Evolutionary conservation across 2,888 invertebrate species (phyloP).

Genomic region (Thecocarcelia acutangulata): DNA sequence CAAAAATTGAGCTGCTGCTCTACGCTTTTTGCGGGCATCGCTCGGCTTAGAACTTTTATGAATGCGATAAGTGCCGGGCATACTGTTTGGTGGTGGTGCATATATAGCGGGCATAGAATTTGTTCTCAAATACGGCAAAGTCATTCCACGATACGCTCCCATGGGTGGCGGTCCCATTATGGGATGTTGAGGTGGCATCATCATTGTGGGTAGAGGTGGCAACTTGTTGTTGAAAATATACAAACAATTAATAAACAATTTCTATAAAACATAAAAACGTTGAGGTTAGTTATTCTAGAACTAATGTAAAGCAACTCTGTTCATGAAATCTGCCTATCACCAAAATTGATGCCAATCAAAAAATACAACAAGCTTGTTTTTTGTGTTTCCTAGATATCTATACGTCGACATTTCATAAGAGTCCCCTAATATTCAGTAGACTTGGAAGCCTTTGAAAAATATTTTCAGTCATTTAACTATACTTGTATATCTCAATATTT

Average conservation of each 20-base stretch:
- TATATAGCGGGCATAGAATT: conserved; percentile 73
- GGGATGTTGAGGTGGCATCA: conserved; percentile 62
- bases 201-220: conserved; percentile 63
- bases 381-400: too few species aligned
- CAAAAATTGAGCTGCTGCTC: conserved; percentile 64
- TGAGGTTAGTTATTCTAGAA: too few species aligned
- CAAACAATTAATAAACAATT: not conserved
- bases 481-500: too few species aligned
- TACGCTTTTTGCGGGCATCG: conserved; percentile 73
- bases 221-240: conserved; percentile 15
- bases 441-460: too few species aligned
- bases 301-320: too few species aligned
- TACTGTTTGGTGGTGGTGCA: conserved; percentile 72
- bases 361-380: too few species aligned
- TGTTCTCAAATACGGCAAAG: conserved; percentile 76
- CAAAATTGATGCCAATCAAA: too few species aligned
- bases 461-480: too few species aligned
- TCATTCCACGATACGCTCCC: conserved; percentile 75
- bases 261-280: not conserved
- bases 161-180: conserved; percentile 73
- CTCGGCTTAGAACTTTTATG: conserved; percentile 75
- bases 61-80: conserved; percentile 76
- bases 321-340: too few species aligned
- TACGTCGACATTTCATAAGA: too few species aligned
- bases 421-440: too few species aligned